Conservation (phyloP, 2,888 invertebrate species). For the Nomada lathburiana region DNA sequence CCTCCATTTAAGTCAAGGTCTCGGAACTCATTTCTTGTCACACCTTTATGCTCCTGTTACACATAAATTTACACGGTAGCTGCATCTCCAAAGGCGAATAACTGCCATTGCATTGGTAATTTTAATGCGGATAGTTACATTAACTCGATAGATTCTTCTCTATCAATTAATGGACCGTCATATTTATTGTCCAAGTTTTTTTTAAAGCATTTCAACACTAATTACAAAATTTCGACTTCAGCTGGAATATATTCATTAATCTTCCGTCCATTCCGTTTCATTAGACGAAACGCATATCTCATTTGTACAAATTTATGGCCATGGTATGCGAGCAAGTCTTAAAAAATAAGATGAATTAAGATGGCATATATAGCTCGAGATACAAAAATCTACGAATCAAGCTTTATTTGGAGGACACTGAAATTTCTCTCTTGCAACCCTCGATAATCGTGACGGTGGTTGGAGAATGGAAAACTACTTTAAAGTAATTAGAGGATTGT, state of each 20-base stretch:
- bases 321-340: neutral
- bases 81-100: constrained; percentile 22
- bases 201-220: too few relatives aligned
- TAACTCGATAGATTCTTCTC: neutral
- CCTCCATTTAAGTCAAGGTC: constrained; percentile 75
- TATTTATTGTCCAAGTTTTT: too few relatives aligned
- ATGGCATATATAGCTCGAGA: neutral
- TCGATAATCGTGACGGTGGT: constrained; percentile 57
- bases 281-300: too few relatives aligned
- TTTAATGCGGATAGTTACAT: neutral
- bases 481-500: constrained; percentile 83
- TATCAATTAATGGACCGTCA: too few relatives aligned
- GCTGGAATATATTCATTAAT: too few relatives aligned
- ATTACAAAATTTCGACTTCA: too few relatives aligned
- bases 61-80: constrained; percentile 60
- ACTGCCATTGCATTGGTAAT: constrained; percentile 5
- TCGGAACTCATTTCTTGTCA: constrained; percentile 73
- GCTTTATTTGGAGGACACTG: constrained; percentile 19
- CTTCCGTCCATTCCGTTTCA: too few relatives aligned
- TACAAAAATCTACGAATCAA: neutral
- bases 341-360: neutral
- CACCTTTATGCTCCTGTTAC: constrained; percentile 67
- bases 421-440: constrained; percentile 50
- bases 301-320: too few relatives aligned
- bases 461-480: constrained; percentile 80